These are phyloP conservation scores for Erythrolamprus reginae DNA, from an alignment of 2,113 vertebrate species.

Conservation along the genomic window DNA sequence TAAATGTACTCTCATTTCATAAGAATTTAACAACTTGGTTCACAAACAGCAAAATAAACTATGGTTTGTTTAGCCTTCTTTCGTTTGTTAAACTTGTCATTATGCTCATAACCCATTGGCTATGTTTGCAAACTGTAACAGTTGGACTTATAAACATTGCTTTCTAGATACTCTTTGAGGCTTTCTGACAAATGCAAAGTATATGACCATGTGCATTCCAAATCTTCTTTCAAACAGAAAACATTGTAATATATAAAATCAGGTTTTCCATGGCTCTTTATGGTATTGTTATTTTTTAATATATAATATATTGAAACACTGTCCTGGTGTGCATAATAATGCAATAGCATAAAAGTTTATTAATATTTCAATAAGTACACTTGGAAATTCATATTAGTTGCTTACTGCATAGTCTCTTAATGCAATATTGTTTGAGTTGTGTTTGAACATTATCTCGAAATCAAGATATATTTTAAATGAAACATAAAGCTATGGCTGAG, in stretches of 20 bases:
- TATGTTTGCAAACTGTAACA: neutral
- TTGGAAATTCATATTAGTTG: neutral
- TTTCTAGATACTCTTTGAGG: neutral
- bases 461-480: neutral
- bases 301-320: neutral
- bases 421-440: neutral
- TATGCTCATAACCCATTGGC: neutral
- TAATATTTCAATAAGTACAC: neutral
- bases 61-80: neutral
- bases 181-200: neutral
- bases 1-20: neutral
- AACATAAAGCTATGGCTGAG: neutral
- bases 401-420: neutral
- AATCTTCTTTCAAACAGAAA: neutral
- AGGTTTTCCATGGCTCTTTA: neutral
- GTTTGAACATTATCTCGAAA: neutral
- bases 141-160: neutral
- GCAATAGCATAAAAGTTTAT: neutral
- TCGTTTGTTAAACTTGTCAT: neutral
- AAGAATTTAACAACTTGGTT: neutral
- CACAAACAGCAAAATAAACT: neutral
- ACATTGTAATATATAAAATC: neutral
- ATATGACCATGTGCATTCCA: neutral
- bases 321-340: neutral
- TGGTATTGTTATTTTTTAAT: neutral